Base-by-base conservation (phyloP, 2,888 invertebrate genomes). In the Gryllus longicercus region DNA sequence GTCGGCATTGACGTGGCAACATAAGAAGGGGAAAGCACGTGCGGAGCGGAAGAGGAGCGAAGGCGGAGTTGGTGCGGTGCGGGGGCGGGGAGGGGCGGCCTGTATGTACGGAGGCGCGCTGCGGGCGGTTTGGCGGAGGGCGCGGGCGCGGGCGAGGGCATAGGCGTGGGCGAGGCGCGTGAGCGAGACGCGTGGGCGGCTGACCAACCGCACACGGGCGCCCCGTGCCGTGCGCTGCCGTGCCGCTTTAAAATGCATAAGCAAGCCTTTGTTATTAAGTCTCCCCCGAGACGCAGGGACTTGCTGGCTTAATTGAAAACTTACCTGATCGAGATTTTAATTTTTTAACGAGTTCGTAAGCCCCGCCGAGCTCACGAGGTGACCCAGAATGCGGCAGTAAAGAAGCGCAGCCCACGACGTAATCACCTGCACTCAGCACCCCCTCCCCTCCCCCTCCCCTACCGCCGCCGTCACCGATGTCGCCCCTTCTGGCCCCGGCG, bases 231-330 rank as follows among this genome's bases (percentile, higher is more conserved):
- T 63, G n/a, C 63, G 63, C 5, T 38, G 63, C 16, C 63, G 63
- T 63, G 63, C 11, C 63, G 63, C 63, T 63, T 63, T 63, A 63
- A 63, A 63, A 63, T 63, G 63, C 63, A 63, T 63, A 63, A 63
- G 63, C 63, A 63, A 10, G 11, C 11, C 63, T 11, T 63, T 10
- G 11, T 63, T 63, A 63, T 63, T 63, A 63, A 63, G 8, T 63
- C 63, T 63, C 63, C 63, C 63, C n/a, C 63, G 63, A 63, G 63
- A 63, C 63, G 63, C 63, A n/a, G 63, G 63, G 63, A 63, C 63
- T 63, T 63, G 63, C 14, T 18, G 63, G 63, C 63, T 63, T 63
- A 63, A 63, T 63, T 63, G 63, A 63, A 63, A 63, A 63, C 63
- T 63, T 63, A 63, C 63, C 63, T 63, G 63, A 63, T 63, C 63